Conservation (phyloP, 2,888 invertebrate species). For the Alsophila aescularia region DNA sequence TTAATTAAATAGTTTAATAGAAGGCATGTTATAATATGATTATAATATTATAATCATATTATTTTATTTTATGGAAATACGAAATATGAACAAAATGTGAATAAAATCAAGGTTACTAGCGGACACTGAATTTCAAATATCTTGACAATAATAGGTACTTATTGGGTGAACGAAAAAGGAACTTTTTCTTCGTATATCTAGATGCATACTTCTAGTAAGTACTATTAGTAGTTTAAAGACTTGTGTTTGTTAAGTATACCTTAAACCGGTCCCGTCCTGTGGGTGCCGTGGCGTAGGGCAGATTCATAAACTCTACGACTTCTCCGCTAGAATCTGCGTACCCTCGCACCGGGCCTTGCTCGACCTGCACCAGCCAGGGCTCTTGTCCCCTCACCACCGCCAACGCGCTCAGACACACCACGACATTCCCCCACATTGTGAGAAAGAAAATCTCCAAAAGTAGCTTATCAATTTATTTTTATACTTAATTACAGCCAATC, state of each 20-base stretch:
- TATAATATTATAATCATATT: no score
- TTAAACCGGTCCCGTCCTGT: constrained; percentile 48
- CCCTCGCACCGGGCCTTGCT: constrained; percentile 52
- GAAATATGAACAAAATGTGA: no score
- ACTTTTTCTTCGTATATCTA: no score
- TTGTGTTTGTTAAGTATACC: constrained; percentile 29
- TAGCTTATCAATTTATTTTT: not conserved
- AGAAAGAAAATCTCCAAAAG: not conserved
- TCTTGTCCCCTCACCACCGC: constrained; percentile 9
- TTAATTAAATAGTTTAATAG: no score
- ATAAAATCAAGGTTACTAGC: no score
- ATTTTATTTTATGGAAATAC: no score
- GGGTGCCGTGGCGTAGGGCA: constrained; percentile 59
- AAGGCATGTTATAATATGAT: no score
- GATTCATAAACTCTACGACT: constrained; percentile 49
- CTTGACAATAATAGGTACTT: no score
- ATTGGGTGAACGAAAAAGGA: no score
- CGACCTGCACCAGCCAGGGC: constrained; percentile 40
- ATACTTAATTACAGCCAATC: not conserved
- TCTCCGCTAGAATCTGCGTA: constrained; percentile 42
- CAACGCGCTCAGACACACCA: not conserved
- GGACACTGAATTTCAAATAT: no score
- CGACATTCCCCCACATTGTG: not conserved
- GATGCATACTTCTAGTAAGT: no score
- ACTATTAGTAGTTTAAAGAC: not conserved